Conservation (phyloP, 2,797 vertebrate genomes). For the Sebastolobus alascanus region DNA sequence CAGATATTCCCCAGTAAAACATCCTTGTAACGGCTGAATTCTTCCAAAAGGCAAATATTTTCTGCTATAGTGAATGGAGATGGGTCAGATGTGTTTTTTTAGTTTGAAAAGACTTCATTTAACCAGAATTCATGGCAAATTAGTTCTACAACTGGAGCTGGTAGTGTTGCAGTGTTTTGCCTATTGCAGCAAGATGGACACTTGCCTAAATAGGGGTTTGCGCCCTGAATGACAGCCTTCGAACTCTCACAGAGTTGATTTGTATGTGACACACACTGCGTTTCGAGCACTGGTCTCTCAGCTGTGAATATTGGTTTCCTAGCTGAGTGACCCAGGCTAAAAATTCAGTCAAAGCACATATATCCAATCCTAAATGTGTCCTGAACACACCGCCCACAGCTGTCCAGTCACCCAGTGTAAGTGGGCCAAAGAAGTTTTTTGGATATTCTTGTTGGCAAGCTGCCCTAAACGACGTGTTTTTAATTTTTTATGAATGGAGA, state of each 20-base stretch:
- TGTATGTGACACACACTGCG: slow-evolving; percentile 35
- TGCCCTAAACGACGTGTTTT: slow-evolving; percentile 21
- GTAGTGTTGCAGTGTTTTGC: neutral
- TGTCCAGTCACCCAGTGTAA: slow-evolving; percentile 22
- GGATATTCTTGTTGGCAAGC: slow-evolving; percentile 15
- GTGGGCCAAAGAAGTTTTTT: slow-evolving; percentile 28
- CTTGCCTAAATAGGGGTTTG: neutral
- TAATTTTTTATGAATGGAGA: slow-evolving; percentile 4
- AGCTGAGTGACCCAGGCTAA: slow-evolving; percentile 46
- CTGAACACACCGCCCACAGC: slow-evolving; percentile 23
- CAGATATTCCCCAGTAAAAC: neutral
- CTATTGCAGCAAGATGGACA: neutral
- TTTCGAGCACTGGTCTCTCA: slow-evolving; percentile 31
- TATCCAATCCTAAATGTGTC: slow-evolving; percentile 40
- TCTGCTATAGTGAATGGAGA: neutral
- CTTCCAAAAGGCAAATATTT: neutral
- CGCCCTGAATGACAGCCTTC: slow-evolving; percentile 1
- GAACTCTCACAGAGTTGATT: slow-evolving; percentile 32
- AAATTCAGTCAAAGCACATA: slow-evolving; percentile 41
- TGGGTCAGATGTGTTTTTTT: neutral
- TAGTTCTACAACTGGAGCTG: neutral
- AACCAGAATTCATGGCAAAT: too few species aligned
- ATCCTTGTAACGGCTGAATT: neutral
- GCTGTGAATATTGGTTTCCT: slow-evolving; percentile 60
- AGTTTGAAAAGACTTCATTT: neutral